Conservation (phyloP, 1,140 invertebrate genomes). For the Leptinotarsa defecta region DNA sequence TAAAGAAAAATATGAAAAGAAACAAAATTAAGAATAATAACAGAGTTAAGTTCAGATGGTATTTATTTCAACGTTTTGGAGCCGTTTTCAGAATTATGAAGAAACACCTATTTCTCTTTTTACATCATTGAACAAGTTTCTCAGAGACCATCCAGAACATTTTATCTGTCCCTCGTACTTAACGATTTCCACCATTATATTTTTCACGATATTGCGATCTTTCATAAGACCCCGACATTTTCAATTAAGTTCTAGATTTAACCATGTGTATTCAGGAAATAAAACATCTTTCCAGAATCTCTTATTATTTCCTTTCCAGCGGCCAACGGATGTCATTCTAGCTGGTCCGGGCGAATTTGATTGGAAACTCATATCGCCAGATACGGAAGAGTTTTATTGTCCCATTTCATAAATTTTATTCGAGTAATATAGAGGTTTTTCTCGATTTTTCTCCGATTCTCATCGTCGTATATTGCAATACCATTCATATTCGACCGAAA, state of each 20-base stretch:
- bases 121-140: background rate
- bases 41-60: too few species aligned
- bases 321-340: slow-evolving; percentile 1
- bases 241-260: slow-evolving; percentile 6
- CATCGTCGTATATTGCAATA: background rate
- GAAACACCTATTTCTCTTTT: too few species aligned
- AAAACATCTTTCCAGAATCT: background rate
- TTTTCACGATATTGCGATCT: background rate
- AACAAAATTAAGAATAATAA: too few species aligned
- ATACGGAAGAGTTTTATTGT: background rate
- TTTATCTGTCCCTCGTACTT: background rate
- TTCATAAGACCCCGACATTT: background rate
- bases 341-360: background rate
- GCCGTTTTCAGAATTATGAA: too few species aligned
- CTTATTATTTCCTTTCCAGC: slow-evolving; percentile 3
- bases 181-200: background rate
- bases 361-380: slow-evolving; percentile 8
- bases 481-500: background rate
- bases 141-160: background rate
- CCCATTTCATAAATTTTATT: slow-evolving; percentile 1
- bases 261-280: background rate
- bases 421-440: background rate
- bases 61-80: too few species aligned
- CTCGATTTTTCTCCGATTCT: background rate
- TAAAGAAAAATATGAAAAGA: too few species aligned